phyloP scores from a whole-genome alignment of 2,888 invertebrate species.

The Lepidochitona cinerea region DNA sequence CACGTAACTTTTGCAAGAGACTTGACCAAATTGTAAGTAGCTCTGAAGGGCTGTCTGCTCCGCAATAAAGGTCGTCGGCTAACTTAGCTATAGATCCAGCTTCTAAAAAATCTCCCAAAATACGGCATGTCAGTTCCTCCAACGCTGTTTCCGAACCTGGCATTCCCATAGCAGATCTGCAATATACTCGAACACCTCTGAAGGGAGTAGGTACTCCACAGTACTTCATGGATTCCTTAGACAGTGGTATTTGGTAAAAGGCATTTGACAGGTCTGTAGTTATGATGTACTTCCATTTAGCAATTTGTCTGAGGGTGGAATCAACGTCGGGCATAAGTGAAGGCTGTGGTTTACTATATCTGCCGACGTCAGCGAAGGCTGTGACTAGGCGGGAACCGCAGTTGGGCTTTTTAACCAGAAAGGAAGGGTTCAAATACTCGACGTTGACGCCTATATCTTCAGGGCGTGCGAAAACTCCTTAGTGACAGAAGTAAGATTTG shows the following conservation, averaged over 20 bases:
- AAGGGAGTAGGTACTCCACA: slow-evolving; percentile 43
- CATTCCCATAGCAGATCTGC: slow-evolving; percentile 46
- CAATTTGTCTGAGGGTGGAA: slow-evolving; percentile 26
- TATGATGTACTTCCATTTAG: slow-evolving; percentile 39
- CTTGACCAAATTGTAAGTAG: too few relatives aligned
- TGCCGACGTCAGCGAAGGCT: slow-evolving; percentile 25
- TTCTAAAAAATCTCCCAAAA: slow-evolving; percentile 27
- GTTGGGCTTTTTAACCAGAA: slow-evolving; percentile 34
- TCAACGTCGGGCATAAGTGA: slow-evolving; percentile 23
- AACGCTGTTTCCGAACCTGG: slow-evolving; percentile 41
- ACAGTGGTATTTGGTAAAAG: slow-evolving; percentile 42
- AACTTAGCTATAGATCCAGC: slow-evolving; percentile 26
- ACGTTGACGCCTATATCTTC: slow-evolving; percentile 29
- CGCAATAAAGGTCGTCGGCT: slow-evolving; percentile 29
- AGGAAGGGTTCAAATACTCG: slow-evolving; percentile 46
- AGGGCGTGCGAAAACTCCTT: slow-evolving; percentile 32
- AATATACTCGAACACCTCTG: slow-evolving; percentile 36
- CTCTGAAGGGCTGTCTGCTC: slow-evolving; percentile 10
- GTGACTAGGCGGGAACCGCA: slow-evolving; percentile 38
- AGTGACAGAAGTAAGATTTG: too few relatives aligned
- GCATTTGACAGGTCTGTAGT: slow-evolving; percentile 32
- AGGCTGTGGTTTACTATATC: slow-evolving; percentile 27
- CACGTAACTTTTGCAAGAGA: too few relatives aligned
- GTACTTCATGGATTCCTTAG: slow-evolving; percentile 38
- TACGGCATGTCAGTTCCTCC: slow-evolving; percentile 39